These are phyloP conservation scores for Microdon myrmicae DNA, from an alignment of 2,888 invertebrate genomes.

Conservation along the genomic window DNA sequence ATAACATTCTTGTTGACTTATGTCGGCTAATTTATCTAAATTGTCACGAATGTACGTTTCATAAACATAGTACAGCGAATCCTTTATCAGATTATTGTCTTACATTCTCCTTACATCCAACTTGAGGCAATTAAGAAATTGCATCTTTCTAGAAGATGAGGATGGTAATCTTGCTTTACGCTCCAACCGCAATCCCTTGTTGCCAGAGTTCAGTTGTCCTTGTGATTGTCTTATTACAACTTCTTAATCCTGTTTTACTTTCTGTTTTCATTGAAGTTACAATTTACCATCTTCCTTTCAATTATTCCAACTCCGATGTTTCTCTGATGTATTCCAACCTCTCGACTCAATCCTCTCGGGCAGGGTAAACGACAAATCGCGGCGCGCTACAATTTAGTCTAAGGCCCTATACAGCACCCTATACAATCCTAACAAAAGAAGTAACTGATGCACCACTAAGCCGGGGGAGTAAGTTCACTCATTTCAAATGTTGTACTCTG, in stretches of 20 bases:
- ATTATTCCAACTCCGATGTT: constrained; percentile 18
- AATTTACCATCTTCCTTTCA: constrained; percentile 28
- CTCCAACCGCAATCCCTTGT: constrained; percentile 9
- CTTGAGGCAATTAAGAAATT: constrained; percentile 16
- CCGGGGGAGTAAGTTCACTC: constrained; percentile 12
- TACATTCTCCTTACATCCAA: no score
- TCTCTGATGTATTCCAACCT: not conserved
- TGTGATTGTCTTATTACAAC: constrained; percentile 31
- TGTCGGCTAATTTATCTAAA: no score
- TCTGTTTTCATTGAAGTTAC: constrained; percentile 29
- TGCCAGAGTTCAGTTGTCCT: constrained; percentile 1
- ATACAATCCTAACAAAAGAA: not conserved
- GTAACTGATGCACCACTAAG: constrained; percentile 3
- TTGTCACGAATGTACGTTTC: no score
- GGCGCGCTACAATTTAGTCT: constrained; percentile 9
- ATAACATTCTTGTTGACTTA: no score
- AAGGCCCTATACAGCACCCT: not conserved
- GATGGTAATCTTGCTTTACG: constrained; percentile 10
- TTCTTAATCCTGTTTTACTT: constrained; percentile 35
- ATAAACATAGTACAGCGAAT: no score
- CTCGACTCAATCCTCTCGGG: constrained; percentile 3
- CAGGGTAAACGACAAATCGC: constrained; percentile 18
- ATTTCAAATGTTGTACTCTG: constrained; percentile 32
- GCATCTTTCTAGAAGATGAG: constrained; percentile 5
- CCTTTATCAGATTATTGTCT: no score